These are phyloP conservation scores for Phyllotreta striolata DNA, from an alignment of 2,888 invertebrate genomes.

Conservation along the genomic window DNA sequence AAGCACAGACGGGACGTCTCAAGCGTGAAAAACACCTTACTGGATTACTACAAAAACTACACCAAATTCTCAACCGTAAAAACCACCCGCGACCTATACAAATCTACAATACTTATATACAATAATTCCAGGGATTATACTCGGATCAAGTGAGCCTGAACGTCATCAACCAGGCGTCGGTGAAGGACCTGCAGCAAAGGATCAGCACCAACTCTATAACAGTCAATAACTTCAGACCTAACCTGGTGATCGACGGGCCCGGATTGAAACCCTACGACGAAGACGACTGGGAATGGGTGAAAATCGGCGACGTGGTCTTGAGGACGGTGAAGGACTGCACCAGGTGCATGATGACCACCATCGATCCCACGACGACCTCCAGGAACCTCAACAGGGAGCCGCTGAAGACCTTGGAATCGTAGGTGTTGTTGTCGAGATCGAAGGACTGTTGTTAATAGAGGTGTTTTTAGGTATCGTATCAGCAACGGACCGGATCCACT, in stretches of 20 bases:
- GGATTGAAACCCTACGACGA: conserved; percentile 61
- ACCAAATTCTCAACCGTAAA: conserved; percentile 52
- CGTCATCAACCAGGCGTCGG: conserved; percentile 64
- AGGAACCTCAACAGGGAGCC: conserved; percentile 63
- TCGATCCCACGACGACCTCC: conserved; percentile 63
- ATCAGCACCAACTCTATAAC: conserved; percentile 59
- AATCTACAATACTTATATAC: too few relatives aligned
- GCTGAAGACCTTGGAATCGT: conserved; percentile 65
- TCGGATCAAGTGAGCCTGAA: conserved; percentile 65
- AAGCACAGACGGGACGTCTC: conserved; percentile 48
- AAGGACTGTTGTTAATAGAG: neutral
- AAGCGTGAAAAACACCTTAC: conserved; percentile 45
- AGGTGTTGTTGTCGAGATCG: conserved; percentile 42
- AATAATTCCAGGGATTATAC: conserved; percentile 61
- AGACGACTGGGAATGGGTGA: conserved; percentile 67
- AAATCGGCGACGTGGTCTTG: conserved; percentile 64
- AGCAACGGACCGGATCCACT: conserved; percentile 53
- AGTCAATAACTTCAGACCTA: conserved; percentile 65
- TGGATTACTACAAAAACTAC: conserved; percentile 52
- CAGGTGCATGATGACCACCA: conserved; percentile 61
- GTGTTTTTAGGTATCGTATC: conserved; percentile 61
- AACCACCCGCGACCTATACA: too few relatives aligned
- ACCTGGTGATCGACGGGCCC: conserved; percentile 64
- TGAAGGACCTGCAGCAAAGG: conserved; percentile 63
- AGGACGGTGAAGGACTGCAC: conserved; percentile 66